Base-by-base conservation (phyloP, 2,797 vertebrate species). In the Buceros bicornis region DNA sequence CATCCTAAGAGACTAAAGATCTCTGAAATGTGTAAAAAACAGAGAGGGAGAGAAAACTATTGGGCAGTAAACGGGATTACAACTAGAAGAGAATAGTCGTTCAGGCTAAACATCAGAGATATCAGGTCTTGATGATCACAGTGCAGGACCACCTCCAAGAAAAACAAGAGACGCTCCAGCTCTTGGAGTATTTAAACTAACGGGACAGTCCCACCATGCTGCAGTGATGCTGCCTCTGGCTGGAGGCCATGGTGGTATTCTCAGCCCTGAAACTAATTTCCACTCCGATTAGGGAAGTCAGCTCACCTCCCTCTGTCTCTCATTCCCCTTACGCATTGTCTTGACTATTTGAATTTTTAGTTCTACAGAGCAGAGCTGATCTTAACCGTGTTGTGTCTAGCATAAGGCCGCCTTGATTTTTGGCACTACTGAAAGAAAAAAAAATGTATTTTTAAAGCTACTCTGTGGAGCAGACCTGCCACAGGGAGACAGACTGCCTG, bases 271-370 rank as follows among this genome's bases (percentile, higher is more conserved):
- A 66, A 42, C 25, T 40, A 8, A 91, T 82, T 67, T 65, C 57
- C 82, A 90, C 1, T 17, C 17, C 0, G 3, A 19, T 69, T 61
- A 51, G 61, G 67, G 31, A 82, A 92, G 37, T 40, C 53, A 60
- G 11, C 33, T 91, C 65, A 48, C 47, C 62, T 88, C 40, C 8
- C 13, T 26, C 0, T n/a, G 16, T 8, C 33, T 82, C 53, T 57
- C 43, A 24, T 31, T 93, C 65, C 92, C 45, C 69, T 77, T 45
- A 15, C 50, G 28, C 31, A 0, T 91, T 85, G 64, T 21, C 65
- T 50, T 47, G 65, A 17, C 79, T 87, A 9, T 79, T 70, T 94
- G 73, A 92, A 91, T 94, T 77, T 95, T 57, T 80, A 91, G 74
- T 53, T 65, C 10, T 10, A 5, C 53, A 21, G 81, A 82, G 47